A percentile compares a stretch with the other conserved stretches of the same genome.
Conservation (phyloP, 2,113 vertebrate genomes). For the Ictalurus furcatus region DNA sequence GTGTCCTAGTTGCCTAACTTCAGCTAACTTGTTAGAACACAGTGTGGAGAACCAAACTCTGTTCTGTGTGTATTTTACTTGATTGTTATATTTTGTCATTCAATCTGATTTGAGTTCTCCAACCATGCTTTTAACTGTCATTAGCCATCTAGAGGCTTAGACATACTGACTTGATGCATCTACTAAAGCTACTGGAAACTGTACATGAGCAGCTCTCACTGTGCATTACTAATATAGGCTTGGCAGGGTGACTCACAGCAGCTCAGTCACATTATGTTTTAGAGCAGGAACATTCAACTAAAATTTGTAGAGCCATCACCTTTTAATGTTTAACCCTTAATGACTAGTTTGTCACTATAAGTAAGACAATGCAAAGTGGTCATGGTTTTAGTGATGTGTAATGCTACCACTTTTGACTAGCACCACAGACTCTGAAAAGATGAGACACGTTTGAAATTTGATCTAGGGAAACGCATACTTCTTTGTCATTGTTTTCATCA, state of each 20-base stretch:
- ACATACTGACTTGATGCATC: background rate
- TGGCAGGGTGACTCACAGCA: background rate
- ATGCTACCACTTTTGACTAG: background rate
- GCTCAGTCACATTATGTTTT: background rate
- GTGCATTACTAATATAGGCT: background rate
- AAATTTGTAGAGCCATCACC: background rate
- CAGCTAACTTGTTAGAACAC: background rate
- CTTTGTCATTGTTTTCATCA: background rate
- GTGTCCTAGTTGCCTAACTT: background rate
- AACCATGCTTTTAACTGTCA: background rate
- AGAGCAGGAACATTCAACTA: background rate
- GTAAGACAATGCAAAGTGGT: background rate
- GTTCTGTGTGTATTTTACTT: background rate
- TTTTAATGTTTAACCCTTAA: background rate
- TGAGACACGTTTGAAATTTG: background rate
- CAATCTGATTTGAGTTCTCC: background rate
- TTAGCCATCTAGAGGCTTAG: background rate
- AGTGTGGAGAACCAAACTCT: background rate
- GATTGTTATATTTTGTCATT: background rate
- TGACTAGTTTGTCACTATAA: background rate
- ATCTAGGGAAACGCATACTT: background rate
- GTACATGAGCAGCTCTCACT: background rate
- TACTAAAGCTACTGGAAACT: background rate
- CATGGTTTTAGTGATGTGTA: background rate
- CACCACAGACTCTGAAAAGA: background rate